Conservation (phyloP, 2,888 invertebrate species). For the Philopedon plagiatum region DNA sequence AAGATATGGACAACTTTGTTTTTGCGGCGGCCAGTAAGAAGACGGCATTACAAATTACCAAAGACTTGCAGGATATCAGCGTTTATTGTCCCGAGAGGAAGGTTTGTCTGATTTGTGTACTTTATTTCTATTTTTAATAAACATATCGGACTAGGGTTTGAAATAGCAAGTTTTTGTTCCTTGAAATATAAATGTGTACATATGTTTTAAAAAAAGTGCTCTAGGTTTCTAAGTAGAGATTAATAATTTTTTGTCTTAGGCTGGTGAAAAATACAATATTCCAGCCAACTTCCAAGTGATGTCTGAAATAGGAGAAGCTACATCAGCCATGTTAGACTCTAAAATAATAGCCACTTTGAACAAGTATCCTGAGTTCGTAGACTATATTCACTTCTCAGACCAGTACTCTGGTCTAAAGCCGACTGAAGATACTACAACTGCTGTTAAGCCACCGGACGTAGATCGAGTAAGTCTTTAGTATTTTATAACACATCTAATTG, state of each 20-base stretch:
- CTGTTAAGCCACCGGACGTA: conserved; percentile 68
- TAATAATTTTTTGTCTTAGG: conserved; percentile 19
- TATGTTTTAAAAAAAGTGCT: too few species aligned
- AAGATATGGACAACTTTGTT: conserved; percentile 95
- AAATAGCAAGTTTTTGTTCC: too few species aligned
- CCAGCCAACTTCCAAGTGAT: conserved; percentile 73
- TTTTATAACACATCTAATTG: too few species aligned
- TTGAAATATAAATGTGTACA: too few species aligned
- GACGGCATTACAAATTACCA: conserved; percentile 84
- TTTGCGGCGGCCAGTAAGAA: conserved; percentile 93
- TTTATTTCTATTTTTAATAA: background rate
- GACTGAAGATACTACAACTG: conserved; percentile 78
- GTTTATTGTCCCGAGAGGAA: conserved; percentile 66
- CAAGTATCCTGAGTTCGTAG: conserved; percentile 88
- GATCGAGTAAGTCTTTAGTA: conserved; percentile 59
- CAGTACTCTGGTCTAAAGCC: conserved; percentile 93
- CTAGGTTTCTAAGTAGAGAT: too few species aligned
- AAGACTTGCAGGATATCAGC: conserved; percentile 92
- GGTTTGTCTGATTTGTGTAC: conserved; percentile 26
- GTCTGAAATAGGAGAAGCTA: conserved; percentile 93
- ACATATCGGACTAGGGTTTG: too few species aligned
- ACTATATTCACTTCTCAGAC: conserved; percentile 98
- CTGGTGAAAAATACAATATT: conserved; percentile 65
- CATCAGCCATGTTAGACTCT: conserved; percentile 86
- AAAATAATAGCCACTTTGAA: conserved; percentile 82